Base-by-base conservation (phyloP, 2,797 vertebrate genomes). In the Acanthurus lineatus region DNA sequence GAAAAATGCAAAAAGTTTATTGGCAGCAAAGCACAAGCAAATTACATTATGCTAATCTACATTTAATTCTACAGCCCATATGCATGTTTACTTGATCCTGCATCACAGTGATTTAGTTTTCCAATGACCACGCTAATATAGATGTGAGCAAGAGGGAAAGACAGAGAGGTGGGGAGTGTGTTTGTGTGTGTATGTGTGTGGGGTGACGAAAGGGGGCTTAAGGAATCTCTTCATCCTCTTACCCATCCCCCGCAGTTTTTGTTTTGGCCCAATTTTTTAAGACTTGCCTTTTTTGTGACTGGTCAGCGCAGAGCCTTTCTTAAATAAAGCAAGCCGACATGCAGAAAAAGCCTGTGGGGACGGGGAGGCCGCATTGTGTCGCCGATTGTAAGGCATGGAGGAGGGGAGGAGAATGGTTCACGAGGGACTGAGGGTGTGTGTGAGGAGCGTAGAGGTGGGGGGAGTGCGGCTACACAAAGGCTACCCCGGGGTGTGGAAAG, bases 271-370 rank as follows among this genome's bases (percentile, higher is more conserved):
- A 88, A 80, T 87, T 93, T 94, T 91, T 87, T 84, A 93, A 94
- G 88, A 88, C 88, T 91, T 92, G 92, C 91, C 86, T 93, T 94
- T 94, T 92, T 95, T 95, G 90, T 94, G 92, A 79, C 86, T 81
- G 91, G 90, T 93, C 92, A 92, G 89, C 73, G 60, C 82, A 76
- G 89, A 83, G 88, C 89, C 78, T 80, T 88, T 95, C 92, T 92
- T 83, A 83, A 91, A 88, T 79, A 91, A 93, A 93, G 74, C 85
- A 77, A 89, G 72, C 83, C 76, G 73, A 89, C 89, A 84, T 5
- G 54, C 80, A 42, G 79, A 89, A 92, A 93, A 85, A 88, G 90
- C 88, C 89, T 86, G 84, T 94, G 88, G 82, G 92, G 92, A 90
- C 69, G 86, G 86, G 81, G 85, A 86, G 93, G 92, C 86, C 69